Conservation (phyloP, 2,888 invertebrate genomes). For the Drosophila subsilvestris region DNA sequence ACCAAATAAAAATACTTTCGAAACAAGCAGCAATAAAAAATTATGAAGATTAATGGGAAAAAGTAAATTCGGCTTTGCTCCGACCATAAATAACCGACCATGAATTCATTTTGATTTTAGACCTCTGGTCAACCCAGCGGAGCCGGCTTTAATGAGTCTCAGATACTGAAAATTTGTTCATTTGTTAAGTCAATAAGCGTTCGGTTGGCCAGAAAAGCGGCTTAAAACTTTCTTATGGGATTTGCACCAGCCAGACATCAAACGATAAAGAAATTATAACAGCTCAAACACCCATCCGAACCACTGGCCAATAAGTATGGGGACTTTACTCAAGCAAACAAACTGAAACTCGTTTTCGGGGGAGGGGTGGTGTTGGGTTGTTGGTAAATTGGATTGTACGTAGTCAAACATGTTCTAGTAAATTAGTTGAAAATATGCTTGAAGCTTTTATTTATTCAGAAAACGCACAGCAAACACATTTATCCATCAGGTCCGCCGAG, state of each 20-base stretch:
- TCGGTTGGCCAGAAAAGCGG: conserved; percentile 38
- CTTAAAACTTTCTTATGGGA: conserved; percentile 30
- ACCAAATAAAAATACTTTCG: conserved; percentile 22
- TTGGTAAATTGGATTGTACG: background rate
- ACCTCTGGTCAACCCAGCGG: background rate
- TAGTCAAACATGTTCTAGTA: conserved; percentile 38
- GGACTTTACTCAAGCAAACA: background rate
- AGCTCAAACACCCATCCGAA: conserved; percentile 1
- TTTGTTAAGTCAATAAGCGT: conserved; percentile 54
- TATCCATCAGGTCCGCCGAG: conserved; percentile 46
- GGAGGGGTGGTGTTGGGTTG: background rate
- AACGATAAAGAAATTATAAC: conserved; percentile 18
- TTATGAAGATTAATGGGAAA: conserved; percentile 70
- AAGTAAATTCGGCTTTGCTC: conserved; percentile 37
- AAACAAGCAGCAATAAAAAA: conserved; percentile 58
- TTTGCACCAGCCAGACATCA: conserved; percentile 26
- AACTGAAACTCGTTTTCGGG: conserved; percentile 9
- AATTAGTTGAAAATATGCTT: conserved; percentile 45
- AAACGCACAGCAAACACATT: conserved; percentile 13
- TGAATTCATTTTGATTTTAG: conserved; percentile 31
- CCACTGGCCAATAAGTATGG: conserved; percentile 17
- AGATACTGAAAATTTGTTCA: conserved; percentile 35
- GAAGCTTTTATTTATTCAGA: conserved; percentile 38
- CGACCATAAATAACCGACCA: conserved; percentile 39
- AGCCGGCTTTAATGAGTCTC: conserved; percentile 41